Conservation (phyloP, 1,140 invertebrate species). For the Heliothis subflexa region DNA sequence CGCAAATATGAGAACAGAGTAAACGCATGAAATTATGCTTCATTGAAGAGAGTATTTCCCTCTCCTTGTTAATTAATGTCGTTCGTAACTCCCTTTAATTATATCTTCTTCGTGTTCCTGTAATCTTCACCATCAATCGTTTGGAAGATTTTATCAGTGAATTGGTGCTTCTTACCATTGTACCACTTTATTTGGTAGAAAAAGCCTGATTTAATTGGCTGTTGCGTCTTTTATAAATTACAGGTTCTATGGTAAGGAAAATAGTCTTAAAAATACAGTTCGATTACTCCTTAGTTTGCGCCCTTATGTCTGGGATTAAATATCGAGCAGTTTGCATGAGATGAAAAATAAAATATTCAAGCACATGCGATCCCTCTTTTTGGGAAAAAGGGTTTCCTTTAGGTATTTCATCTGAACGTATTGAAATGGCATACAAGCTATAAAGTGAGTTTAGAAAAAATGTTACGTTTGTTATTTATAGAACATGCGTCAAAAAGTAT, state of each 20-base stretch:
- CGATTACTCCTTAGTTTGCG: no score
- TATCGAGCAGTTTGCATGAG: not conserved
- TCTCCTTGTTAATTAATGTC: slow-evolving; percentile 11
- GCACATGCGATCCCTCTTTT: no score
- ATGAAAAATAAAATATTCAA: slow-evolving; percentile 1
- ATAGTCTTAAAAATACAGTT: no score
- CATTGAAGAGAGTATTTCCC: not conserved
- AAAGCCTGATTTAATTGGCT: not conserved
- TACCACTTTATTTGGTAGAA: not conserved
- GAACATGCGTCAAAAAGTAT: no score
- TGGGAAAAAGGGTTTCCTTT: not conserved
- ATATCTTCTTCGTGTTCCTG: not conserved
- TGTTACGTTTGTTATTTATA: no score
- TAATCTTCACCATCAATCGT: not conserved
- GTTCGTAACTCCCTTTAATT: not conserved
- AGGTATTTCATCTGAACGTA: not conserved
- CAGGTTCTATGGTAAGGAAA: not conserved
- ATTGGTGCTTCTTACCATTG: not conserved
- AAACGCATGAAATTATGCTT: slow-evolving; percentile 1
- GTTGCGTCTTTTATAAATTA: not conserved
- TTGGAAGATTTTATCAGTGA: not conserved
- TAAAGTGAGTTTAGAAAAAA: no score
- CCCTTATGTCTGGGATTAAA: not conserved
- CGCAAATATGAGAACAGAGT: not conserved
- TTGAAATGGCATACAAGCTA: no score